Conservation (phyloP, 2,113 vertebrate genomes). For the Panurus biarmicus region DNA sequence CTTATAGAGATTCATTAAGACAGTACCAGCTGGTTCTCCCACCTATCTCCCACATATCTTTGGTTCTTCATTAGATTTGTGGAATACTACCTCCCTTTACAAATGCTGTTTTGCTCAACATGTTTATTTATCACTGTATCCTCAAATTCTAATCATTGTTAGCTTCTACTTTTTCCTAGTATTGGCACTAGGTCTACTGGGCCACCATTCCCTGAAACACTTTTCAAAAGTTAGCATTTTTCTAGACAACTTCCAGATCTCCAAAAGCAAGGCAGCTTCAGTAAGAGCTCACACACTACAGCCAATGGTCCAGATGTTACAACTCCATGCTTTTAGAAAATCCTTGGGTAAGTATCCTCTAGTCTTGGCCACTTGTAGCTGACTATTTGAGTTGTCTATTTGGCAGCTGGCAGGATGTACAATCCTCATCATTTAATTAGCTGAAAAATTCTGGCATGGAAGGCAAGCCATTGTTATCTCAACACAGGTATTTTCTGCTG, state of each 20-base stretch:
- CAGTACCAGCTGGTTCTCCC: not conserved
- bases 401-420: not conserved
- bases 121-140: not conserved
- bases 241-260: not conserved
- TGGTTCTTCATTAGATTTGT: not conserved
- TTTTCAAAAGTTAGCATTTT: not conserved
- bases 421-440: not conserved
- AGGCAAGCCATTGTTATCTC: not conserved
- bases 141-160: not conserved
- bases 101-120: not conserved
- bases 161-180: not conserved
- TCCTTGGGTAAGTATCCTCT: not conserved
- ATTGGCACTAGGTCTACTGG: not conserved
- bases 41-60: not conserved
- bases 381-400: not conserved
- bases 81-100: not conserved
- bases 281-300: not conserved
- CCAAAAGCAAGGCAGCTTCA: not conserved
- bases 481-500: not conserved
- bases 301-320: not conserved
- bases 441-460: not conserved
- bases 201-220: not conserved
- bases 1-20: not conserved
- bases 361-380: not conserved
- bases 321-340: not conserved